A percentile compares a stretch with the other conserved stretches of the same genome.
phyloP scores from a whole-genome alignment of 2,113 vertebrate species.

The Salvelinus namaycush region DNA sequence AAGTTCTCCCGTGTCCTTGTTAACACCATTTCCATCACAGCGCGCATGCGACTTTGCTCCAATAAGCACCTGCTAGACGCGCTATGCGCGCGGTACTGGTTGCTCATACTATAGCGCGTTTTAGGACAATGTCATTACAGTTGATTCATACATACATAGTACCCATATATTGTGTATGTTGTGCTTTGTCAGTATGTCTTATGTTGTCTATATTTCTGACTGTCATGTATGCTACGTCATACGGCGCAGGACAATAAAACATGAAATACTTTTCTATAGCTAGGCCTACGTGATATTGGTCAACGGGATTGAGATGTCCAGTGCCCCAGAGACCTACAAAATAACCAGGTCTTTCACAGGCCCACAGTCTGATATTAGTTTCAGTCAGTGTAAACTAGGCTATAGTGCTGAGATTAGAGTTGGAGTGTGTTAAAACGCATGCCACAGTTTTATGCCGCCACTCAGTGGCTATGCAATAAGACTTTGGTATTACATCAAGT shows the following conservation, averaged over 20 bases:
- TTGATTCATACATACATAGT: no score
- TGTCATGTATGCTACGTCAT: no score
- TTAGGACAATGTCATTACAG: no score
- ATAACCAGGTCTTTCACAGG: background rate
- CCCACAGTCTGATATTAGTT: background rate
- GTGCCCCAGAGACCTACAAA: background rate
- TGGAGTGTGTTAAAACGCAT: background rate
- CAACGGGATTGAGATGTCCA: background rate
- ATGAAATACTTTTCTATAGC: no score
- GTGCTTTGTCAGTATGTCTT: no score
- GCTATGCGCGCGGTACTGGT: background rate
- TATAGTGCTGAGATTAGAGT: no score
- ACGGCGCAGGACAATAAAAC: no score
- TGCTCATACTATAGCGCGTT: background rate
- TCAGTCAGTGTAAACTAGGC: no score
- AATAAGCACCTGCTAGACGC: background rate
- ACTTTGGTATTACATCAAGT: no score
- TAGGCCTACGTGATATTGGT: no score
- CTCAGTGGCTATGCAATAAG: constrained; percentile 51
- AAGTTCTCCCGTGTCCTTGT: background rate
- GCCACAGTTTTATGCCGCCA: constrained; percentile 49
- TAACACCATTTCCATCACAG: background rate
- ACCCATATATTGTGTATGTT: no score
- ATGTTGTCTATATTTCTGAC: no score
- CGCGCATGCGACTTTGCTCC: background rate